phyloP scores from a whole-genome alignment of 2,888 invertebrate genomes.

The Fabriciana adippe region DNA sequence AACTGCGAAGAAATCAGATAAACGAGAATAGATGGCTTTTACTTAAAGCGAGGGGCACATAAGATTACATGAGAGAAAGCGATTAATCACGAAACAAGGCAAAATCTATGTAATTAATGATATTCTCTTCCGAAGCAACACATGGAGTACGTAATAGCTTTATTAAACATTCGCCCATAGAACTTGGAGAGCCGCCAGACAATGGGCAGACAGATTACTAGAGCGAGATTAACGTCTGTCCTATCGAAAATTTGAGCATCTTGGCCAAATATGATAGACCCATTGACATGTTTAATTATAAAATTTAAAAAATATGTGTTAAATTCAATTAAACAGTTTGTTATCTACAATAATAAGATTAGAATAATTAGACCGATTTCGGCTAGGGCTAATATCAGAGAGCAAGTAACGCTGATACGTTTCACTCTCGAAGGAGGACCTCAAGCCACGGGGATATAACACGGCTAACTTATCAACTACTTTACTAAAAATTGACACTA shows the following conservation, averaged over 20 bases:
- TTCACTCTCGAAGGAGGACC: too few relatives aligned
- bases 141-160: constrained; percentile 39
- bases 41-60: constrained; percentile 31
- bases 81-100: constrained; percentile 38
- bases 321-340: too few relatives aligned
- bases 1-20: constrained; percentile 36
- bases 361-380: too few relatives aligned
- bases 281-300: constrained; percentile 17
- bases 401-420: too few relatives aligned
- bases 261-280: constrained; percentile 30
- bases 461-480: too few relatives aligned
- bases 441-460: too few relatives aligned
- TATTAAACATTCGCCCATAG: constrained; percentile 42
- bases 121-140: constrained; percentile 35
- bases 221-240: constrained; percentile 37
- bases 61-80: constrained; percentile 32
- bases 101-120: constrained; percentile 41
- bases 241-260: constrained; percentile 36
- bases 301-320: neutral
- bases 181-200: constrained; percentile 42
- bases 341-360: too few relatives aligned
- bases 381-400: too few relatives aligned
- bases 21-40: constrained; percentile 36
- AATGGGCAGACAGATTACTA: constrained; percentile 40
- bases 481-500: too few relatives aligned